These are phyloP conservation scores for Prunella fulvescens DNA, from an alignment of 2,113 vertebrate genomes.

Conservation along the genomic window DNA sequence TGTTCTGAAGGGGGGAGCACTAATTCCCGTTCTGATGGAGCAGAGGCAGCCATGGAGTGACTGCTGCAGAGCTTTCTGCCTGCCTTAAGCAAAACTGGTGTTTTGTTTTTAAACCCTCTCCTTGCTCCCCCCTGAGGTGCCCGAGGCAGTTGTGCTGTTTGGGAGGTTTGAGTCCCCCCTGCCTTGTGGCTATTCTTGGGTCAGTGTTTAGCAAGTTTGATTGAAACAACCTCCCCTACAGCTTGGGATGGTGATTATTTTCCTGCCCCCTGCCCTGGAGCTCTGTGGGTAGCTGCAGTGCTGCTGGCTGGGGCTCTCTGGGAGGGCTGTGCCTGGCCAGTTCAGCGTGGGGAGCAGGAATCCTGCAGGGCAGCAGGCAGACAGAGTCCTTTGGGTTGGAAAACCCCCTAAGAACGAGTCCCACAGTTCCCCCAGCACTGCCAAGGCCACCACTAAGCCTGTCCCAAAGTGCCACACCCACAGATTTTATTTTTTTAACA, in stretches of 20 bases:
- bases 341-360: neutral
- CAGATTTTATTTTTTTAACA: neutral
- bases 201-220: neutral
- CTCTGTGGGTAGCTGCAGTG: fast-evolving
- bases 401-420: fast-evolving
- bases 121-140: neutral
- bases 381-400: neutral
- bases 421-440: neutral
- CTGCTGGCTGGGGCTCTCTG: neutral
- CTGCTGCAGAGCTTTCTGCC: neutral
- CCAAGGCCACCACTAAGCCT: neutral
- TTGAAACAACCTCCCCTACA: neutral
- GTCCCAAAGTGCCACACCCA: neutral
- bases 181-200: neutral
- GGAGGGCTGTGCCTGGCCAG: neutral
- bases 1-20: fast-evolving
- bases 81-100: neutral
- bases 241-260: neutral
- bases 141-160: neutral
- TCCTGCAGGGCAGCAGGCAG: fast-evolving
- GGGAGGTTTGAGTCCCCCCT: neutral
- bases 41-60: neutral
- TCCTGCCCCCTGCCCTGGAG: neutral
- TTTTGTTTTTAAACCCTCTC: neutral
- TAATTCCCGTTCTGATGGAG: neutral